Percentiles rank a stretch among this genome's conserved stretches.
Conservation (phyloP, 53 echinoderm and acorn worm species). For the Hippasteria phrygiana region DNA sequence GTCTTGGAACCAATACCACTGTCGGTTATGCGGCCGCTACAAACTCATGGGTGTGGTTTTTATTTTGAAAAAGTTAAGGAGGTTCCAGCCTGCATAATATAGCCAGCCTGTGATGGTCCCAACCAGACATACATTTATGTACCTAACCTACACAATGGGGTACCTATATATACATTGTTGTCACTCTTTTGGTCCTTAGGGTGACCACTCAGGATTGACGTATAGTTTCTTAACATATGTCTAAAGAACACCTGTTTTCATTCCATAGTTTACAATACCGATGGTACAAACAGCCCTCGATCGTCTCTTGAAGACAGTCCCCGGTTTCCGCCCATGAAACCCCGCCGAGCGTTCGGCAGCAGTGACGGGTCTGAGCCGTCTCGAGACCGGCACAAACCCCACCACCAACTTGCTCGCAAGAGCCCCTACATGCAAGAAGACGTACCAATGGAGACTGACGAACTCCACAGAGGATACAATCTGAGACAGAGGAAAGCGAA, state of each 20-base stretch:
- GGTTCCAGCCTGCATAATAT: no score
- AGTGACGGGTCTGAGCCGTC: slow-evolving; percentile 55
- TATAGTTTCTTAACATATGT: neutral
- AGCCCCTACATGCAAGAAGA: neutral
- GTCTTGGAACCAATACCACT: no score
- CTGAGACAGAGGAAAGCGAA: slow-evolving; percentile 47
- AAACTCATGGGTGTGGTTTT: no score
- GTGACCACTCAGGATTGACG: neutral
- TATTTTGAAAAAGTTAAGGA: no score
- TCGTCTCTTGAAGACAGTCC: slow-evolving; percentile 60
- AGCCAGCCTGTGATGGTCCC: no score
- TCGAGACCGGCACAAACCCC: slow-evolving; percentile 2
- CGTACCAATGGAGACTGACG: slow-evolving; percentile 49
- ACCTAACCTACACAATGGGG: no score
- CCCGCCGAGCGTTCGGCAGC: slow-evolving; percentile 82
- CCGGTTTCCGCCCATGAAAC: slow-evolving; percentile 70
- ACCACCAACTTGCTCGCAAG: neutral
- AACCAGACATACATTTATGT: no score
- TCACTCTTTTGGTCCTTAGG: no score
- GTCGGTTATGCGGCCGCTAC: no score
- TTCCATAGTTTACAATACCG: slow-evolving; percentile 32
- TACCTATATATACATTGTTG: no score
- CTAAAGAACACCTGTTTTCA: neutral
- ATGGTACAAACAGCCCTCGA: slow-evolving; percentile 38
- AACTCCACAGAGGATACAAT: slow-evolving; percentile 30